These are phyloP conservation scores for Thalpophila matura DNA, from an alignment of 2,888 invertebrate species.

Conservation along the genomic window DNA sequence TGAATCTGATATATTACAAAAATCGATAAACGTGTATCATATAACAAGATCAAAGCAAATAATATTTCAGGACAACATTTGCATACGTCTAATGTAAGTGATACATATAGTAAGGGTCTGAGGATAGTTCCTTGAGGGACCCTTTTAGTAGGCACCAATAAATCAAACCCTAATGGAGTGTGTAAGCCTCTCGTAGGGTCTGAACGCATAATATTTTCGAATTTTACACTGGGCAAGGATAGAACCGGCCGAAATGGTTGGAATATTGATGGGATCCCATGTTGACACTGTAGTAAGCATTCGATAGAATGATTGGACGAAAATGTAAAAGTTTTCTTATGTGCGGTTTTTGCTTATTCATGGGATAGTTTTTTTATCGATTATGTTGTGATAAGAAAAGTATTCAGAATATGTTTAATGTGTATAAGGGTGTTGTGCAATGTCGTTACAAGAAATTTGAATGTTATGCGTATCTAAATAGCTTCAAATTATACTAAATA, in stretches of 20 bases:
- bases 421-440: not conserved
- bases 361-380: slow-evolving; percentile 42
- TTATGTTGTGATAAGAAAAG: slow-evolving; percentile 39
- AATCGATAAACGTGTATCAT: slow-evolving; percentile 53
- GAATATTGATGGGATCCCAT: slow-evolving; percentile 74
- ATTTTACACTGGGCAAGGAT: slow-evolving; percentile 79
- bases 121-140: slow-evolving; percentile 84
- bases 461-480: not conserved
- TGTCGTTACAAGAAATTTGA: not conserved
- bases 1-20: slow-evolving; percentile 33
- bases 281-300: slow-evolving; percentile 72
- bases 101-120: slow-evolving; percentile 82
- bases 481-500: not conserved
- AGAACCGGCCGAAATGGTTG: slow-evolving; percentile 69
- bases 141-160: slow-evolving; percentile 87
- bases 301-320: slow-evolving; percentile 67
- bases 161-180: slow-evolving; percentile 88
- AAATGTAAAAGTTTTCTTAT: slow-evolving; percentile 46
- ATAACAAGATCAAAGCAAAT: slow-evolving; percentile 79
- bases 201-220: slow-evolving; percentile 83
- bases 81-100: slow-evolving; percentile 86
- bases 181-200: slow-evolving; percentile 77
- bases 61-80: slow-evolving; percentile 81
- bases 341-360: slow-evolving; percentile 52
- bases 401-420: slow-evolving; percentile 20